Percentiles rank a stretch among this genome's conserved stretches.
Evolutionary conservation across 2,113 vertebrate genomes (phyloP).

Genomic region (Sebastes schlegelii): DNA sequence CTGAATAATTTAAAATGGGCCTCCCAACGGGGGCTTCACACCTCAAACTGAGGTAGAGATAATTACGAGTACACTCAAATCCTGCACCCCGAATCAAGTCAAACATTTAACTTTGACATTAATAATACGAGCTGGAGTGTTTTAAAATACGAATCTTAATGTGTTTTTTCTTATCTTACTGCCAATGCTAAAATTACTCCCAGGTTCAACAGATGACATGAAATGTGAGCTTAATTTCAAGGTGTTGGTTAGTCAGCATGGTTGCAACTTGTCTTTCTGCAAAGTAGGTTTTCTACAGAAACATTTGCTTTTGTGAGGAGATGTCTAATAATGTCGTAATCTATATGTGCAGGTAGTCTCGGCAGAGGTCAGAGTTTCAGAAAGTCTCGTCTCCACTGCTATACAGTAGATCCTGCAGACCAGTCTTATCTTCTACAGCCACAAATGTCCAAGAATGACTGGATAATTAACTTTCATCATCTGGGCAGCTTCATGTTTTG

Average conservation of each 20-base stretch:
- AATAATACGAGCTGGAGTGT: not conserved
- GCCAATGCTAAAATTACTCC: not conserved
- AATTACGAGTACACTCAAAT: constrained; percentile 7
- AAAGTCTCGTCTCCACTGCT: not conserved
- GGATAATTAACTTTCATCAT: constrained; percentile 36
- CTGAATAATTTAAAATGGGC: constrained; percentile 42
- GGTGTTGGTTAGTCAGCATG: not conserved
- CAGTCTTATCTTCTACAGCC: constrained; percentile 20
- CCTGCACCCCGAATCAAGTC: not conserved
- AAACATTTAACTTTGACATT: constrained; percentile 8
- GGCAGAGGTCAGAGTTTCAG: not conserved
- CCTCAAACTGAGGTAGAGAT: not conserved
- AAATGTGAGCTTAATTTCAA: not conserved
- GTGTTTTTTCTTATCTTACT: not conserved
- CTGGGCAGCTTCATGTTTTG: constrained; percentile 25
- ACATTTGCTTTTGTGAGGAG: not conserved
- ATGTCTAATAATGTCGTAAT: not conserved
- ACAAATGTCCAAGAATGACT: constrained; percentile 2
- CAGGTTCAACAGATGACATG: not conserved
- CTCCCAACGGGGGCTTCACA: constrained; percentile 6
- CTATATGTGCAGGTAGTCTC: not conserved
- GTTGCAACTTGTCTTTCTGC: not conserved
- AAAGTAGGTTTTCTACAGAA: not conserved
- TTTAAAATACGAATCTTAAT: not conserved
- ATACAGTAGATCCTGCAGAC: not conserved